phyloP scores from a whole-genome alignment of 2,888 invertebrate species.

The Pecten maximus region DNA sequence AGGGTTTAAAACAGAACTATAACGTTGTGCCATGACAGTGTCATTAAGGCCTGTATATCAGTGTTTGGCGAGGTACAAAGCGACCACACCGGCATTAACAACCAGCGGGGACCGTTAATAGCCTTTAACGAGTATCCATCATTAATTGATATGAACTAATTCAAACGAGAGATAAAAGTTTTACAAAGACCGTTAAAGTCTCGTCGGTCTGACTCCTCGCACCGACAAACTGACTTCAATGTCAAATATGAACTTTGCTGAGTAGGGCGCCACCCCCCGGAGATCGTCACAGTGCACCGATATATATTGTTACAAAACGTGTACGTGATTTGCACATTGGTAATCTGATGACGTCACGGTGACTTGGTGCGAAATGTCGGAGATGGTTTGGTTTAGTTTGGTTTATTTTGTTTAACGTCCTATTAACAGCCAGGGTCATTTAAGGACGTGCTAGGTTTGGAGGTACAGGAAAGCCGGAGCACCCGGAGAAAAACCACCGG shows the following conservation, averaged over 20 bases:
- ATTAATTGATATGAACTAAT: not conserved
- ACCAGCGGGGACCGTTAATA: not conserved
- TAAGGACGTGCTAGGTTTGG: no score
- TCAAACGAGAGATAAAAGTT: not conserved
- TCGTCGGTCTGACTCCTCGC: not conserved
- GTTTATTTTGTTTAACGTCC: no score
- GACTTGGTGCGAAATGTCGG: not conserved
- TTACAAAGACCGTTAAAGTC: not conserved
- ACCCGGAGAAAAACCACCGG: no score
- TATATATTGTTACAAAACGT: not conserved
- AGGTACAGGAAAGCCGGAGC: no score
- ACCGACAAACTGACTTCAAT: not conserved
- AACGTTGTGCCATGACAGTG: not conserved
- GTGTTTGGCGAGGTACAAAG: not conserved
- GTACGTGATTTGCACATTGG: not conserved
- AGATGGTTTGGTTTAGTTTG: no score
- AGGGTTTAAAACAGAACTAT: not conserved
- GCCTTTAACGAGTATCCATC: not conserved
- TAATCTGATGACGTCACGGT: not conserved
- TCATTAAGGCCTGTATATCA: not conserved
- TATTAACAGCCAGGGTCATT: no score
- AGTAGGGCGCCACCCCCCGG: not conserved
- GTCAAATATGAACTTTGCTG: not conserved
- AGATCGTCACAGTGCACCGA: not conserved
- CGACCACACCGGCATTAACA: not conserved